These are phyloP conservation scores for Brachirus orientalis DNA, from an alignment of 2,113 vertebrate species.

Conservation along the genomic window DNA sequence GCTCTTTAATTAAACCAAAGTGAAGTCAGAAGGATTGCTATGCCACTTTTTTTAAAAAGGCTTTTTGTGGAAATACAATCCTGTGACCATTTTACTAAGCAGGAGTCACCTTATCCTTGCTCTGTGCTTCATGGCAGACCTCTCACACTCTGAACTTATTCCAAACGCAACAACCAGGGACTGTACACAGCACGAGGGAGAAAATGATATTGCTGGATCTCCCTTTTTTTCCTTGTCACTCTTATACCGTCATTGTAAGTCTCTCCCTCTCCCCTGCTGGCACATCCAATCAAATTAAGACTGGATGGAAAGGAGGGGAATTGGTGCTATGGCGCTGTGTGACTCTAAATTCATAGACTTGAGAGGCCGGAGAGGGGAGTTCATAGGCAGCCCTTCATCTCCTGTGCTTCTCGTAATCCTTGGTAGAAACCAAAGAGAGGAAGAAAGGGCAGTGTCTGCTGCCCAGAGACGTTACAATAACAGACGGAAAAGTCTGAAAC, in stretches of 20 bases:
- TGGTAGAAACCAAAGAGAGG: slow-evolving; percentile 77
- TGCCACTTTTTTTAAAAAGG: slow-evolving; percentile 52
- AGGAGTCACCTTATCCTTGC: slow-evolving; percentile 49
- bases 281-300: slow-evolving; percentile 70
- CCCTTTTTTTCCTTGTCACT: slow-evolving; percentile 24
- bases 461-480: slow-evolving; percentile 77
- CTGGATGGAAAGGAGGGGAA: slow-evolving; percentile 30
- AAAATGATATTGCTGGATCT: slow-evolving; percentile 45
- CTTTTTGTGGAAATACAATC: slow-evolving; percentile 63
- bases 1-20: slow-evolving; percentile 66
- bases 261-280: slow-evolving; percentile 34
- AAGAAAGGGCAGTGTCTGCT: slow-evolving; percentile 75
- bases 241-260: slow-evolving; percentile 18
- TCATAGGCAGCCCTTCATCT: slow-evolving; percentile 54
- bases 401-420: slow-evolving; percentile 74
- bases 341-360: slow-evolving; percentile 36
- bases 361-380: slow-evolving; percentile 57
- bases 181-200: slow-evolving; percentile 47
- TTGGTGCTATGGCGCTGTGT: slow-evolving; percentile 28
- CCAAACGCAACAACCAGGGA: slow-evolving; percentile 72
- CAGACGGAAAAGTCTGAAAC: slow-evolving; percentile 58
- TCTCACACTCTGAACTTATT: slow-evolving; percentile 49
- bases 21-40: slow-evolving; percentile 46
- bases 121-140: slow-evolving; percentile 42
- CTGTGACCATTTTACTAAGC: slow-evolving; percentile 33